phyloP scores from a whole-genome alignment of 2,797 vertebrate genomes.

The Dallia pectoralis region DNA sequence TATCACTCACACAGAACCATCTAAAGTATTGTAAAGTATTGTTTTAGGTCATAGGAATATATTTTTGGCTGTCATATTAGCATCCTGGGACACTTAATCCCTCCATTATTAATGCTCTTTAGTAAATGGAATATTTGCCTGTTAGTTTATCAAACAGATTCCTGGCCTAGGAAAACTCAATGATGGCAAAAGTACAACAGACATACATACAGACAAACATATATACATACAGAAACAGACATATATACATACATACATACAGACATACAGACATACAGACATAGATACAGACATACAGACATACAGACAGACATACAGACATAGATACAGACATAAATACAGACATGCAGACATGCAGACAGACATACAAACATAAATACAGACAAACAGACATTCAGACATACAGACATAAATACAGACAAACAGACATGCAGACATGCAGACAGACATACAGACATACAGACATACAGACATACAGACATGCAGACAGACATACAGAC shows the following conservation, averaged over 20 bases:
- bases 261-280: neutral
- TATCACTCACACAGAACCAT: conserved; percentile 3
- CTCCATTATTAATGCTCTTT: conserved; percentile 44
- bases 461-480: neutral
- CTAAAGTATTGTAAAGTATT: too few species aligned
- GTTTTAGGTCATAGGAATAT: conserved; percentile 12
- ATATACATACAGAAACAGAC: too few species aligned
- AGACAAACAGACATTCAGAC: too few species aligned
- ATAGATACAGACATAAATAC: too few species aligned
- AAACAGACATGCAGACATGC: too few species aligned
- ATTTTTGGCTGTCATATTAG: conserved; percentile 33
- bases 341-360: too few species aligned
- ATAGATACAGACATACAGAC: too few species aligned
- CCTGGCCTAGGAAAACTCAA: conserved; percentile 17
- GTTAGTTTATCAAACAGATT: conserved; percentile 33
- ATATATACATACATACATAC: neutral
- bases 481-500: too few species aligned
- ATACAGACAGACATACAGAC: too few species aligned
- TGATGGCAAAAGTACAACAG: conserved; percentile 27
- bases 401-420: too few species aligned
- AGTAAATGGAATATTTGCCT: conserved; percentile 37
- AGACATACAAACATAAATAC: too few species aligned
- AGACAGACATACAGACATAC: neutral
- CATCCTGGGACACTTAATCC: conserved; percentile 33
- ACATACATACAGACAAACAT: too few species aligned